These are phyloP conservation scores for Siderastrea radians DNA, from an alignment of 92 coral and sea anemone species.

Conservation along the genomic window DNA sequence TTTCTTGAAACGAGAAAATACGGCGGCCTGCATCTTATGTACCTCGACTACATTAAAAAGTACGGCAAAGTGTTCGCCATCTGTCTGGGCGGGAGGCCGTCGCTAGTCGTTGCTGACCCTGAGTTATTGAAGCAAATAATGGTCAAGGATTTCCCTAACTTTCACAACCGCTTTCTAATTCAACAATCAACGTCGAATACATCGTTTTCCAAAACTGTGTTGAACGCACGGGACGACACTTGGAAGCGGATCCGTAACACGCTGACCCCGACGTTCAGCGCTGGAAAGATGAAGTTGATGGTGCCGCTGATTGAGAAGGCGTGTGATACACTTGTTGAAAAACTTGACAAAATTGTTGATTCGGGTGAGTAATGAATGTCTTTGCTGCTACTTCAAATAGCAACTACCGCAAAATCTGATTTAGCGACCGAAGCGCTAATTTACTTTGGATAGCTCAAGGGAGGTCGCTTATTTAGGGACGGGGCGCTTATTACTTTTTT, in stretches of 20 bases:
- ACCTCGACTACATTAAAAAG: constrained; percentile 54
- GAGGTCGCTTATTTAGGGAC: no score
- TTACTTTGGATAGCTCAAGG: no score
- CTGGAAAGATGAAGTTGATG: constrained; percentile 74
- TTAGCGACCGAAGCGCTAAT: no score
- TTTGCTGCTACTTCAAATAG: background rate
- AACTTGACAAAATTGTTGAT: constrained; percentile 60
- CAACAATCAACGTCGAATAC: background rate
- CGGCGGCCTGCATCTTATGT: constrained; percentile 60
- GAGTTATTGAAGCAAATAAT: constrained; percentile 74
- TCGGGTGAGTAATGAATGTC: constrained; percentile 46
- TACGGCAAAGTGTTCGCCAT: constrained; percentile 72
- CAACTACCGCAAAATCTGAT: background rate
- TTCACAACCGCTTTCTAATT: constrained; percentile 46
- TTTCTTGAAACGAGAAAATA: constrained; percentile 51
- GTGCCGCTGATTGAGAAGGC: constrained; percentile 60
- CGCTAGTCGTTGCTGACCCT: constrained; percentile 76
- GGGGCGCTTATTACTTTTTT: no score
- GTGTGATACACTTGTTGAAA: constrained; percentile 58
- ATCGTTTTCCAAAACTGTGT: constrained; percentile 11
- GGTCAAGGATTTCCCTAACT: constrained; percentile 63
- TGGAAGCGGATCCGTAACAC: constrained; percentile 75
- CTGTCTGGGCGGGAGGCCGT: constrained; percentile 58
- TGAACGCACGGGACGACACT: constrained; percentile 31
- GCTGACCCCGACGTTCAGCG: constrained; percentile 74